A percentile compares a stretch with the other conserved stretches of the same genome.
These are phyloP conservation scores for Oxystoma pomonae DNA, from an alignment of 2,888 invertebrate species.

Conservation along the genomic window DNA sequence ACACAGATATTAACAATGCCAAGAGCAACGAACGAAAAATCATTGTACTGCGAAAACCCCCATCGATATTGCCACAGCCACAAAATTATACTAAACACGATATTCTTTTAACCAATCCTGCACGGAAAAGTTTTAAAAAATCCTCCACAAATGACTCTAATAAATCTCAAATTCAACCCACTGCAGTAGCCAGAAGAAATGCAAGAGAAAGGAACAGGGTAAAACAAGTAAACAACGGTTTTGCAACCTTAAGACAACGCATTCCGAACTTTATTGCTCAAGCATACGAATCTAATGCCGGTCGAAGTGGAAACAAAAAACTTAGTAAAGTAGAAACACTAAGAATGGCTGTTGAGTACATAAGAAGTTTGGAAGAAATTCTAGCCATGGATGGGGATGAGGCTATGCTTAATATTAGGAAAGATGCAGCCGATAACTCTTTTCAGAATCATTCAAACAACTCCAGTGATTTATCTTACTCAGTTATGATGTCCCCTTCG, in stretches of 20 bases:
- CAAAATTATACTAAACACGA: conserved; percentile 35
- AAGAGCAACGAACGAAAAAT: conserved; percentile 47
- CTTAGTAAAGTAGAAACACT: conserved; percentile 85
- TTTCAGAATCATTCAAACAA: conserved; percentile 36
- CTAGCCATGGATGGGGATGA: conserved; percentile 64
- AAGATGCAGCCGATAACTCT: conserved; percentile 39
- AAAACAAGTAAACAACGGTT: conserved; percentile 88
- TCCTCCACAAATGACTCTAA: conserved; percentile 33
- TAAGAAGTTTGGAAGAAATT: conserved; percentile 72
- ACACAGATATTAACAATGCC: conserved; percentile 56
- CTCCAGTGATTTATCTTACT: conserved; percentile 9
- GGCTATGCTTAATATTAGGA: conserved; percentile 29
- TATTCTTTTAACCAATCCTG: conserved; percentile 40
- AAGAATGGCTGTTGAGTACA: conserved; percentile 88
- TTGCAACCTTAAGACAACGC: conserved; percentile 80
- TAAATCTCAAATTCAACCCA: conserved; percentile 56
- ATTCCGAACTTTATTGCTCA: conserved; percentile 80
- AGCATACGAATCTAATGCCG: conserved; percentile 60
- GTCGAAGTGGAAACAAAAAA: conserved; percentile 69
- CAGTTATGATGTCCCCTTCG: conserved; percentile 46
- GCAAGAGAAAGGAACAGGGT: conserved; percentile 91
- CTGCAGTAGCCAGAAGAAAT: conserved; percentile 84
- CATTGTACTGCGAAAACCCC: conserved; percentile 54
- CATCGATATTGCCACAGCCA: conserved; percentile 45
- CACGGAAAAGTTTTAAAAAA: conserved; percentile 45